A percentile compares a stretch with the other conserved stretches of the same genome.
Conservation (phyloP, 1,140 invertebrate species). For the Zaprionus lachaisei region DNA sequence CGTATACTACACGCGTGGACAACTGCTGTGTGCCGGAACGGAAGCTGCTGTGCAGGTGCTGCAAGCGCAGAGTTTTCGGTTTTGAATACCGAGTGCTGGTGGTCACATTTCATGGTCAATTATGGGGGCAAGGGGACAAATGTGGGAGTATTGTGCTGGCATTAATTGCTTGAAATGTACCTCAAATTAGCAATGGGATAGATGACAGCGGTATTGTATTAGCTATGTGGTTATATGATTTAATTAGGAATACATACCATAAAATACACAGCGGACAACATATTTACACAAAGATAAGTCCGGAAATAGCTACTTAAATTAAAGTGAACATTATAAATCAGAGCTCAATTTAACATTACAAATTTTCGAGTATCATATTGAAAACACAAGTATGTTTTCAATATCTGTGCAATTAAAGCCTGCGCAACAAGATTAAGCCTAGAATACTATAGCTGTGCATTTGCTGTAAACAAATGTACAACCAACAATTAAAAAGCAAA, state of each 20-base stretch:
- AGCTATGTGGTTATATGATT: too few species aligned
- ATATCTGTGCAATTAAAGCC: background rate
- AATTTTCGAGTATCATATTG: background rate
- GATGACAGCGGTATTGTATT: too few species aligned
- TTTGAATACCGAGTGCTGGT: background rate
- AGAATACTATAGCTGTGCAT: background rate
- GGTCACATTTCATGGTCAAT: conserved; percentile 24
- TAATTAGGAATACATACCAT: too few species aligned
- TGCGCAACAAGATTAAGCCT: background rate
- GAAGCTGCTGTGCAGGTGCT: background rate
- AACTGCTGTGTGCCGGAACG: background rate
- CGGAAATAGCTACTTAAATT: too few species aligned
- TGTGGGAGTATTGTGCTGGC: background rate
- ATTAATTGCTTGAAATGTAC: too few species aligned
- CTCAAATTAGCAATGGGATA: too few species aligned
- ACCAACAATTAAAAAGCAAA: background rate
- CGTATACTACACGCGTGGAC: conserved; percentile 13
- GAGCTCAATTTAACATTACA: too few species aligned
- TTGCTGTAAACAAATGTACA: background rate
- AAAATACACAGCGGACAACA: too few species aligned
- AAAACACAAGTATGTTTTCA: background rate
- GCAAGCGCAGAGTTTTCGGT: background rate
- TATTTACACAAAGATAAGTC: too few species aligned
- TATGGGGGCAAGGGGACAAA: background rate
- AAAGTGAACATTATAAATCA: too few species aligned